Conservation (phyloP, 1,140 invertebrate species). For the Sycophaga agraensis region DNA sequence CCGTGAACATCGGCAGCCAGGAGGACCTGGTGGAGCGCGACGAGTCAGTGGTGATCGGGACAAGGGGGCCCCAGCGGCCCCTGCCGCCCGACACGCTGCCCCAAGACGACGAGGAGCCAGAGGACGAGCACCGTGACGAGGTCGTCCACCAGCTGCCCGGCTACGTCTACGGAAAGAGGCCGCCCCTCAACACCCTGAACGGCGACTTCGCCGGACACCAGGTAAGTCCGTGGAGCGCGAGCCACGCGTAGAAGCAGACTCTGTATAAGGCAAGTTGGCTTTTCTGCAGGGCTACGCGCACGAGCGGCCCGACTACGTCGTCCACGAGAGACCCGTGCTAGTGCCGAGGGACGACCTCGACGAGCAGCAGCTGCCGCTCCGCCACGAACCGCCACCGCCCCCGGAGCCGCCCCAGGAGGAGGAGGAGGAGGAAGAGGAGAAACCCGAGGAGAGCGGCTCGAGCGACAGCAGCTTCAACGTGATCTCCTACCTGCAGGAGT, state of each 20-base stretch:
- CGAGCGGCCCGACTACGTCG: constrained; percentile 58
- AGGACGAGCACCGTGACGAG: constrained; percentile 8
- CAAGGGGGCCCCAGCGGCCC: constrained; percentile 59
- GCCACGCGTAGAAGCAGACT: no score
- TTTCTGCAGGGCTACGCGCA: constrained; percentile 56
- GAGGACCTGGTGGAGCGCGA: constrained; percentile 55
- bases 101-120: constrained; percentile 39
- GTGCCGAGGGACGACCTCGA: constrained; percentile 44
- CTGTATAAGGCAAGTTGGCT: no score
- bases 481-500: constrained; percentile 60
- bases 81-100: constrained; percentile 59
- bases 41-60: constrained; percentile 62
- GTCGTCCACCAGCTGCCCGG: not conserved
- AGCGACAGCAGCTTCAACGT: constrained; percentile 47
- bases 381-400: no score
- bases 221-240: no score
- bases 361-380: not conserved
- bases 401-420: no score
- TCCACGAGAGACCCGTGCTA: constrained; percentile 50
- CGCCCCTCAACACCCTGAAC: constrained; percentile 45
- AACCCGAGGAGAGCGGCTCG: not conserved
- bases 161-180: constrained; percentile 11
- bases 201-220: constrained; percentile 32
- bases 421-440: not conserved
- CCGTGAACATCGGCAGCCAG: constrained; percentile 54